Conservation (phyloP, 2,113 vertebrate genomes). For the Notiomystis cincta region DNA sequence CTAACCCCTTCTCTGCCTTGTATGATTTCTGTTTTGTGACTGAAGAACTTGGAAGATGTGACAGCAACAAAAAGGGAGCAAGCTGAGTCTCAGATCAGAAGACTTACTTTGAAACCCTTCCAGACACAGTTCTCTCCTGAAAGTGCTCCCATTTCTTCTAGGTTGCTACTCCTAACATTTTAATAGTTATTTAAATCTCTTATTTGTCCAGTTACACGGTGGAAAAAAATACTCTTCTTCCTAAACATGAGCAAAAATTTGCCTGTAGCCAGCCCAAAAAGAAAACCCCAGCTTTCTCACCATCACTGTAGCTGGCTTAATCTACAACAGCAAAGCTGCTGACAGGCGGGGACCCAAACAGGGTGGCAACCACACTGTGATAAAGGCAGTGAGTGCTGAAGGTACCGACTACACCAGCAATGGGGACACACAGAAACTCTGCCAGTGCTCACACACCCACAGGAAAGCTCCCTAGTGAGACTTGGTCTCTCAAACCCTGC, state of each 20-base stretch:
- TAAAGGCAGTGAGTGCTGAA: neutral
- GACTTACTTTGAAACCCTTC: neutral
- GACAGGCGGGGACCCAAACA: neutral
- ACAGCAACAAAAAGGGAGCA: neutral
- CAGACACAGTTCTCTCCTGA: fast-evolving
- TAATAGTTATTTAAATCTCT: neutral
- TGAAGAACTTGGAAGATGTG: neutral
- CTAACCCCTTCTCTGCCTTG: neutral
- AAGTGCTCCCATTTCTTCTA: neutral
- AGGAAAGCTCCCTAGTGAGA: neutral
- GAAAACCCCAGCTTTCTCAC: neutral
- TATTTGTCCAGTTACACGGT: neutral
- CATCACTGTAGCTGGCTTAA: neutral
- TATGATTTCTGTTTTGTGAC: neutral
- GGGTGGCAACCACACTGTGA: neutral
- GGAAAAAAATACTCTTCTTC: neutral
- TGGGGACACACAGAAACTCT: neutral
- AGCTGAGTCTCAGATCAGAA: neutral
- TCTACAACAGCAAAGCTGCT: neutral
- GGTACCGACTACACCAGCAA: neutral
- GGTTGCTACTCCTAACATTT: neutral
- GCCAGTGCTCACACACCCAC: neutral
- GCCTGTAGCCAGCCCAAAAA: neutral
- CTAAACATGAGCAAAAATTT: neutral
- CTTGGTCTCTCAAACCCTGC: neutral